Evolutionary conservation across 2,797 vertebrate genomes (phyloP), one percentile per base, ranked within the genome.

Genomic region (Xenentodon cancila): DNA sequence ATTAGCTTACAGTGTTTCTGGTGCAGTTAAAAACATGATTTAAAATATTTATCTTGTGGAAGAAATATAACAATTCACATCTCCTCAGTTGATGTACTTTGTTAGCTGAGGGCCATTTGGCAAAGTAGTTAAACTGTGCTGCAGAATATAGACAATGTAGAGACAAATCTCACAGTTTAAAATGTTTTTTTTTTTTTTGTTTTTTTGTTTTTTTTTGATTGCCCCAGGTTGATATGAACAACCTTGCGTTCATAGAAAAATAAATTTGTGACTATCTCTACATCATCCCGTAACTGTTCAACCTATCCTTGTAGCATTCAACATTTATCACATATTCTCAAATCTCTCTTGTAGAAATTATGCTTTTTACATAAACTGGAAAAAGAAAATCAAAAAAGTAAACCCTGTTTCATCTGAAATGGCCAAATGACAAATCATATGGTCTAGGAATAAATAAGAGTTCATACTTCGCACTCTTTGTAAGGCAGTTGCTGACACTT

Each of bases 381-480:
- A 82, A 71, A 82, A 79, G 88, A 87, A 79, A 84, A 72, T 55
- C 74, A 78, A 87, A 91, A 89, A 93, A 92, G 82, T 89, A 93
- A 94, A 94, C 93, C 92, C 93, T 94, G 93, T 93, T 88, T 94
- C 81, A 68, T 92, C 89, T 93, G 85, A 92, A 92, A 93, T 92
- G 91, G 90, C 91, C 85, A 86, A 93, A 92, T 93, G 91, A 89
- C 84, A 85, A 92, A 91, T 89, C 90, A 88, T 88, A 90, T 89
- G 81, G 88, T 87, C 85, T 90, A 82, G 79, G 80, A 92, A 93
- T 93, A 93, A 93, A 93, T 92, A 92, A 83, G 81, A 89, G 90
- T 95, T 96, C 95, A 99, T 94, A 99, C 97, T 97, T 99, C 97
- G 95, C 97, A 99, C 96, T 99, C 97, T 95, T 99, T 99, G 85